Evolutionary conservation across 2,888 invertebrate species (phyloP), one percentile per base, ranked within the genome.

Genomic region (Amphipyra tragopoginis): DNA sequence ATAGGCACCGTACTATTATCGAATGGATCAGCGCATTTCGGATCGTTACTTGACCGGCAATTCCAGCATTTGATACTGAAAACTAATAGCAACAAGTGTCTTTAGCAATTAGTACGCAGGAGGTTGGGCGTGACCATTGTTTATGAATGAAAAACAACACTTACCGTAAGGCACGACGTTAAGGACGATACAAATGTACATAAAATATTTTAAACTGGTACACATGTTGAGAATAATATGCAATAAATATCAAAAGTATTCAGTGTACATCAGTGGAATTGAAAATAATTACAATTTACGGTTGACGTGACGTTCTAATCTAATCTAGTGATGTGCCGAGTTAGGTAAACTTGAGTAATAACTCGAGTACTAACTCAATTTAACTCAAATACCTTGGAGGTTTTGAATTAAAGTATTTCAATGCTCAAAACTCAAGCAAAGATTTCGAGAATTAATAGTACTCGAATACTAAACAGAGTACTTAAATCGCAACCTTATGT

Each of bases 11-110:
- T 97, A 34, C 96, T 96, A 85, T 98, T 98, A 87, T 98, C 98
- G 83, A 98, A 98, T 0, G 98, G 98, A 93, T 98, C 98, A 0
- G 97, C 97, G 86, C 98, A 98, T 93, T 98, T 97, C 0, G 98
- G 97, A 90, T 98, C 98, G 58, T 96, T 96, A 83, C 97, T 97
- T 0, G 98, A 98, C 71, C 98, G 96, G 83, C 98, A 98, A 54
- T 97, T 97, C 98, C 98, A 98, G 85, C 98, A 98, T 94, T 98
- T 98, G 49, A 97, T 97, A 60, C 96, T 94, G 50, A 92, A 86
- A 71, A 95, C 97, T 97, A 57, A 51, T 26, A 63, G 45, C 40
- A 64, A 57, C 38, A 69, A 51, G 39, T 58, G 55, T 65, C 65
- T 77, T 21, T 34, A 21, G 21, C 43, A 21, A 21, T 21, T 10